These are phyloP conservation scores for Hyposmocoma kahamanoa DNA, from an alignment of 1,140 invertebrate genomes.

Conservation along the genomic window DNA sequence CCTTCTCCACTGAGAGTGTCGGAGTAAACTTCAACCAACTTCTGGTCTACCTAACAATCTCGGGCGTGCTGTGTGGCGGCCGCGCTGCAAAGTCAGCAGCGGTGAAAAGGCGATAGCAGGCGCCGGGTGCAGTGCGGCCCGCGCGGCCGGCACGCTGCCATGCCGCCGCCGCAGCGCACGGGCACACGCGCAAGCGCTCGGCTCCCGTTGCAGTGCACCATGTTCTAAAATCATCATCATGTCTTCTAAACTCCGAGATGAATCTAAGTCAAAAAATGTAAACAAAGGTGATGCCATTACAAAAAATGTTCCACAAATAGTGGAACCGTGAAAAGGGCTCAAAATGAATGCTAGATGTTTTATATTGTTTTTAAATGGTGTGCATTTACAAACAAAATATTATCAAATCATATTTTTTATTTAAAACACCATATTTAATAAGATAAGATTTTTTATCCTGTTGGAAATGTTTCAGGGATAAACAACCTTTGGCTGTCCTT, in stretches of 20 bases:
- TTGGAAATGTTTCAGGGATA: too few species aligned
- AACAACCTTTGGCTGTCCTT: too few species aligned
- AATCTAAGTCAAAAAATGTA: constrained; percentile 1
- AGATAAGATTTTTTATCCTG: too few species aligned
- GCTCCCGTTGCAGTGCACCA: constrained; percentile 89
- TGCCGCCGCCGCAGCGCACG: constrained; percentile 93
- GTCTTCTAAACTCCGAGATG: too few species aligned
- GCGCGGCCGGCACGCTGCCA: constrained; percentile 94
- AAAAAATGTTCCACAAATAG: too few species aligned
- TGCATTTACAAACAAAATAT: too few species aligned
- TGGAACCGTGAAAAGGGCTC: too few species aligned
- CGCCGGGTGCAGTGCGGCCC: constrained; percentile 88
- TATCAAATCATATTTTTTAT: too few species aligned
- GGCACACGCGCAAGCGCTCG: constrained; percentile 87
- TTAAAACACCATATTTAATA: too few species aligned
- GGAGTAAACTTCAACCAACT: not conserved
- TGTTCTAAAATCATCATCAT: constrained; percentile 76
- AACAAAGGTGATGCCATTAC: too few species aligned
- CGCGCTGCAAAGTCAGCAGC: constrained; percentile 81
- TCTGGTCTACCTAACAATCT: constrained; percentile 85
- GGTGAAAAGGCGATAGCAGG: constrained; percentile 90
- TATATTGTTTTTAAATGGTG: too few species aligned
- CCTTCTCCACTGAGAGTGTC: not conserved
- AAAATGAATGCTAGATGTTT: too few species aligned
- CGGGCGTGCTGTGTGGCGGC: constrained; percentile 83